Evolutionary conservation across 2,797 vertebrate genomes (phyloP).

Genomic region (Rhodeus uyekii): DNA sequence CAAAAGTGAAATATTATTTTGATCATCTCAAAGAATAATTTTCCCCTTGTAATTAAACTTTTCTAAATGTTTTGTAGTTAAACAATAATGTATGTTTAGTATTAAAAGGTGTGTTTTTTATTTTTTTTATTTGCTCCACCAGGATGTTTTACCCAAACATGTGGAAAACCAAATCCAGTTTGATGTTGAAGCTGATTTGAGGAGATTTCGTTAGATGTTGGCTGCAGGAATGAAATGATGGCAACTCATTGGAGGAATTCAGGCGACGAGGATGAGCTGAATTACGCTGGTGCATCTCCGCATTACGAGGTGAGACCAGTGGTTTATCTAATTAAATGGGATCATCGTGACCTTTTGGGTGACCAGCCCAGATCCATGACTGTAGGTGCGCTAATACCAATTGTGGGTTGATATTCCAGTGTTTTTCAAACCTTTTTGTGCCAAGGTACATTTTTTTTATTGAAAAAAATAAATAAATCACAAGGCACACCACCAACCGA

Average conservation of each 20-base stretch:
- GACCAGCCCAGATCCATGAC: background rate
- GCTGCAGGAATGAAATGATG: slow-evolving; percentile 87
- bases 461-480: too few species aligned
- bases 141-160: slow-evolving; percentile 37
- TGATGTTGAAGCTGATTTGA: slow-evolving; percentile 32
- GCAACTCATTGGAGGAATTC: slow-evolving; percentile 85
- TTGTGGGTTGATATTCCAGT: background rate
- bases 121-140: background rate
- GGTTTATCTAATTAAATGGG: background rate
- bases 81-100: background rate
- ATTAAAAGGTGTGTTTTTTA: background rate
- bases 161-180: slow-evolving; percentile 40
- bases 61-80: background rate
- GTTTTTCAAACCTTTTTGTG: too few species aligned
- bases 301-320: slow-evolving; percentile 73
- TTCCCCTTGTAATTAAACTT: background rate
- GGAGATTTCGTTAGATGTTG: slow-evolving; percentile 56
- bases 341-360: background rate
- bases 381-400: background rate
- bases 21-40: background rate
- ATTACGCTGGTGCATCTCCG: slow-evolving; percentile 66
- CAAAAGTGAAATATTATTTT: background rate
- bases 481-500: too few species aligned
- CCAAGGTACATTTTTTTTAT: too few species aligned
- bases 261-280: slow-evolving; percentile 75